phyloP scores from a whole-genome alignment of 2,888 invertebrate genomes.

The Mechanitis mazaeus region DNA sequence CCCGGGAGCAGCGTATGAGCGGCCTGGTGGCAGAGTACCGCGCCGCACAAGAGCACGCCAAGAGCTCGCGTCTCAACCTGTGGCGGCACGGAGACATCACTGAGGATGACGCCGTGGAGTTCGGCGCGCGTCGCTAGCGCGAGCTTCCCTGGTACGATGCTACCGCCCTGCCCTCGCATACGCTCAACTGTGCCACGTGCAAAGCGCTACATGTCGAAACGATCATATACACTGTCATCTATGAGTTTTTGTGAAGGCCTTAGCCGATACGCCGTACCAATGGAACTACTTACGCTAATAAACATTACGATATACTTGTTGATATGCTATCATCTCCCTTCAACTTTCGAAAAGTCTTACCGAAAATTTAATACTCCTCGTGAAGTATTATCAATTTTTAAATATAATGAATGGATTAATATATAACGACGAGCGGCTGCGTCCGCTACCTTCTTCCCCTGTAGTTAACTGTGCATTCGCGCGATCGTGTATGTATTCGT shows the following conservation, averaged over 20 bases:
- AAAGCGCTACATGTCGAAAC: slow-evolving; percentile 43
- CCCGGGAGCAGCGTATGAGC: slow-evolving; percentile 88
- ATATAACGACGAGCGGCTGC: slow-evolving; percentile 8
- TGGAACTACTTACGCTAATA: slow-evolving; percentile 9
- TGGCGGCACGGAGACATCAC: slow-evolving; percentile 99
- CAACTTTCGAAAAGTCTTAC: slow-evolving; percentile 19
- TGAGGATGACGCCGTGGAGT: slow-evolving; percentile 87
- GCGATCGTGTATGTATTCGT: slow-evolving; percentile 28
- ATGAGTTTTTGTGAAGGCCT: slow-evolving; percentile 45
- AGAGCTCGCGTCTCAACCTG: slow-evolving; percentile 89
- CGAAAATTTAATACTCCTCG: slow-evolving; percentile 14
- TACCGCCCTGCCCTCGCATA: slow-evolving; percentile 35
- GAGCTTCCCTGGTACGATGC: slow-evolving; percentile 32
- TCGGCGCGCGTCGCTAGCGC: slow-evolving; percentile 69
- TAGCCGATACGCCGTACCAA: slow-evolving; percentile 21
- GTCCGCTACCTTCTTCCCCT: background rate
- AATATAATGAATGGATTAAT: slow-evolving; percentile 19
- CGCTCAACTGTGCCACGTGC: slow-evolving; percentile 51
- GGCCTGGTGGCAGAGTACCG: slow-evolving; percentile 88
- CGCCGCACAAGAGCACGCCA: slow-evolving; percentile 90
- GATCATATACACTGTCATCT: slow-evolving; percentile 43
- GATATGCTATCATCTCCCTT: slow-evolving; percentile 11
- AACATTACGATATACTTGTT: slow-evolving; percentile 13
- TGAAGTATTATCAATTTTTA: slow-evolving; percentile 19
- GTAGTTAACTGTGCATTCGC: slow-evolving; percentile 28